Evolutionary conservation across 1,140 invertebrate species (phyloP).

Genomic region (Agrypnia vestita): DNA sequence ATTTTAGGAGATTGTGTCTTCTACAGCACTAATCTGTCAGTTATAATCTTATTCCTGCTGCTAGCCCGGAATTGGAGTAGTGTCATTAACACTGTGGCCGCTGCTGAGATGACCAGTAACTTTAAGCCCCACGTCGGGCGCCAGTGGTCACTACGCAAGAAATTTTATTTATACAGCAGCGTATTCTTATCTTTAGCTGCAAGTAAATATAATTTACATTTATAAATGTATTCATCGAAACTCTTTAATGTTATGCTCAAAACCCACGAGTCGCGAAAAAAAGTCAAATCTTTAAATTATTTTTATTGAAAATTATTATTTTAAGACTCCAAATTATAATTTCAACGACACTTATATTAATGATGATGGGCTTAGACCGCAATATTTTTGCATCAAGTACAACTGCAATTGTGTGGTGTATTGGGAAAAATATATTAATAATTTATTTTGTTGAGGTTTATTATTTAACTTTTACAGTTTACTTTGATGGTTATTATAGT

Average conservation of each 20-base stretch:
- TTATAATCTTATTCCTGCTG: background rate
- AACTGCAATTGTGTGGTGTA: too few relatives aligned
- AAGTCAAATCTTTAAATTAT: too few relatives aligned
- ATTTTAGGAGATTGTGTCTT: slow-evolving; percentile 10
- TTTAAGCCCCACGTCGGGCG: background rate
- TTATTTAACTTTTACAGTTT: too few relatives aligned
- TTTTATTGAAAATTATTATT: too few relatives aligned
- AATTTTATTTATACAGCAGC: background rate
- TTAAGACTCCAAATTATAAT: too few relatives aligned
- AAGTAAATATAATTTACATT: slow-evolving; percentile 7
- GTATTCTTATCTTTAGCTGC: slow-evolving; percentile 1
- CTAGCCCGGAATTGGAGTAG: background rate
- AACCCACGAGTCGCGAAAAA: too few relatives aligned
- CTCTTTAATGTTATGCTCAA: too few relatives aligned
- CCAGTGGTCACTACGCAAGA: background rate
- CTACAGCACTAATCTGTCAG: background rate
- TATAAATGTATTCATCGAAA: background rate
- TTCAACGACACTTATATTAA: too few relatives aligned
- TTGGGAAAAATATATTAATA: too few relatives aligned
- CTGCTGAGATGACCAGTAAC: background rate
- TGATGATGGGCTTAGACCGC: too few relatives aligned
- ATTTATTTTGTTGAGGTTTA: background rate
- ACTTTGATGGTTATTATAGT: background rate
- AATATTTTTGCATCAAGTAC: too few relatives aligned
- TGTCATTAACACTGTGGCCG: background rate